phyloP scores from a whole-genome alignment of 2,113 vertebrate species.

The Orientallactaga bullata region DNA sequence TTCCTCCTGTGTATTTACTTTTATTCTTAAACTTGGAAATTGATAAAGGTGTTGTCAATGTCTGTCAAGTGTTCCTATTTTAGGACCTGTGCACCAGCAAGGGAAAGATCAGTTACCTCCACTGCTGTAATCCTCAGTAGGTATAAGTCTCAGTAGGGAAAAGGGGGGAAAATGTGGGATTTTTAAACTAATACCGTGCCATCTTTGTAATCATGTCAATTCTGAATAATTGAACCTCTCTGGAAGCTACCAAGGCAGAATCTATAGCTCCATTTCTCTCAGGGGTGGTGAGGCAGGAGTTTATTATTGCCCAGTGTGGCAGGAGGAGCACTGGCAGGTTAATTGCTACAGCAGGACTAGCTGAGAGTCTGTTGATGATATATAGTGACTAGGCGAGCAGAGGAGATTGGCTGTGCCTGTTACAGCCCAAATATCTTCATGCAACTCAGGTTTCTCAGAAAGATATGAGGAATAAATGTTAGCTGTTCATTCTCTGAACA shows the following conservation, averaged over 20 bases:
- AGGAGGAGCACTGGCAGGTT: slow-evolving; percentile 89
- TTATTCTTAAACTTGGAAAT: slow-evolving; percentile 79
- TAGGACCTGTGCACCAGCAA: slow-evolving; percentile 43
- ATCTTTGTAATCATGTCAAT: slow-evolving; percentile 89
- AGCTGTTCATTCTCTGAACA: slow-evolving; percentile 89
- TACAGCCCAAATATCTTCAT: slow-evolving; percentile 90
- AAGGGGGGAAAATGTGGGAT: slow-evolving; percentile 66
- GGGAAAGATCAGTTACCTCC: slow-evolving; percentile 64
- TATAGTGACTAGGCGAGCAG: slow-evolving; percentile 87
- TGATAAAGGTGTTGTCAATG: slow-evolving; percentile 78
- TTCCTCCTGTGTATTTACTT: slow-evolving; percentile 72
- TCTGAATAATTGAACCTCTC: slow-evolving; percentile 89
- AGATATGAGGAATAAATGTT: slow-evolving; percentile 91
- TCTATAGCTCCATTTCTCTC: slow-evolving; percentile 86
- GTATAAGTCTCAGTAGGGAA: slow-evolving; percentile 81
- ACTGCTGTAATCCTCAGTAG: slow-evolving; percentile 82
- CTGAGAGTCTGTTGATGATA: slow-evolving; percentile 88
- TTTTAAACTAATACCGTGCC: slow-evolving; percentile 89
- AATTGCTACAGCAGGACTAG: slow-evolving; percentile 89
- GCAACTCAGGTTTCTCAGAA: slow-evolving; percentile 89
- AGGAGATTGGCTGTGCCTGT: slow-evolving; percentile 89
- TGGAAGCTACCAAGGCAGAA: slow-evolving; percentile 84
- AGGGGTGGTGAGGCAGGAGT: slow-evolving; percentile 71
- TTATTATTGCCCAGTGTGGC: slow-evolving; percentile 88
- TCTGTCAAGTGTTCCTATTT: slow-evolving; percentile 78